These are phyloP conservation scores for Rotaria socialis DNA, from an alignment of 2,888 invertebrate species.

Conservation along the genomic window DNA sequence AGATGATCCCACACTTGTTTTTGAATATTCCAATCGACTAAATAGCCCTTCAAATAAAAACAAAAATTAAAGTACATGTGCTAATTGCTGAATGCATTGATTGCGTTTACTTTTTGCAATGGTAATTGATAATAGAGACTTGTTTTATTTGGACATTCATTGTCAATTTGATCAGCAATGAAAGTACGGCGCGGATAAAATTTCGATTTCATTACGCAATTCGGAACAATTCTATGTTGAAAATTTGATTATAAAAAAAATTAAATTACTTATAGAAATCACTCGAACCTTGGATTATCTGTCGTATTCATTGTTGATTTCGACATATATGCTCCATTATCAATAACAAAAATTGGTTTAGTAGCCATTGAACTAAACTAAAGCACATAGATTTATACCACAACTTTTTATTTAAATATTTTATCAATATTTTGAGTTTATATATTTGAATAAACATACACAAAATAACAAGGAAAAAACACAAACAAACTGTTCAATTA, in stretches of 20 bases:
- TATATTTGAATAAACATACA: not conserved
- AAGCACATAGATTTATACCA: not conserved
- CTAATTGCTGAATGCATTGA: not conserved
- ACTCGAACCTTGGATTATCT: slow-evolving; percentile 66
- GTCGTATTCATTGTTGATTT: slow-evolving; percentile 77
- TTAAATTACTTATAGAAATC: slow-evolving; percentile 15
- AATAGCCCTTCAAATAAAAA: slow-evolving; percentile 68
- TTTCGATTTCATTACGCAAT: slow-evolving; percentile 95
- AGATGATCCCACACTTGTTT: slow-evolving; percentile 90
- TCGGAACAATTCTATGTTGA: slow-evolving; percentile 70
- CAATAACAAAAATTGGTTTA: slow-evolving; percentile 66
- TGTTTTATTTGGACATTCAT: slow-evolving; percentile 86
- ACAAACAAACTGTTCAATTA: slow-evolving; percentile 6
- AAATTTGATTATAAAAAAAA: slow-evolving; percentile 40
- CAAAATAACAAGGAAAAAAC: not conserved
- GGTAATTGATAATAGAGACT: slow-evolving; percentile 87
- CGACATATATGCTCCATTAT: slow-evolving; percentile 80
- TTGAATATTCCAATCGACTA: slow-evolving; percentile 91
- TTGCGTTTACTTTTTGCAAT: slow-evolving; percentile 72
- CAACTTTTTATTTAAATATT: not conserved
- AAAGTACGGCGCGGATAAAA: slow-evolving; percentile 87
- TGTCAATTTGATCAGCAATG: slow-evolving; percentile 83
- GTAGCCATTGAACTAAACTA: not conserved
- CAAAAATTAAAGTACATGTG: not conserved
- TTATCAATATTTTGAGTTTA: not conserved